Base-by-base conservation (phyloP, 2,113 vertebrate species). In the Notiomystis cincta region DNA sequence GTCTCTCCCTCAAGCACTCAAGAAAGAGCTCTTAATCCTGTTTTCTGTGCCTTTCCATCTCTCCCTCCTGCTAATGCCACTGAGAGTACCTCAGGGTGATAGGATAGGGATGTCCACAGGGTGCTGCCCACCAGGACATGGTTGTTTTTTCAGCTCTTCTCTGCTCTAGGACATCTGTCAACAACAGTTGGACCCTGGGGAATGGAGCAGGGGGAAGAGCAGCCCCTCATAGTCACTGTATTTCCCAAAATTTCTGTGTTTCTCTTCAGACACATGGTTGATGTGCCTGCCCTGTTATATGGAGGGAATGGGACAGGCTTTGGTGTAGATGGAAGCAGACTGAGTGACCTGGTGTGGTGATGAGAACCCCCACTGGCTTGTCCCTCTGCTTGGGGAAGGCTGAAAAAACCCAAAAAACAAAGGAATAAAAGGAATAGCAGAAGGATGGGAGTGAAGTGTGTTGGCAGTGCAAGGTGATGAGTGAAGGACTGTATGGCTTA, bases 401-500 rank as follows among this genome's bases (percentile, higher is more conserved):
- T 83, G 38, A 9, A 57, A 51, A 66, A 25, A 1, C 2, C 24
- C 24, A 21, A 53, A 53, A 25, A 5, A 3, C 24, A 61, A 38
- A 67, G 15, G 18, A 89, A 38, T 61, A 20, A 71, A 73, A 70
- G 42, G 19, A 87, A 91, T 9, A 82, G 69, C 61, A 57, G 53
- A 44, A 72, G 51, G 81, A 75, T 33, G 56, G 61, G 57, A 61
- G 45, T 53, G 54, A 85, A 91, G 10, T 19, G 23, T 57, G 38
- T 57, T 84, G 65, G 81, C 80, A 89, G 84, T 28, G 84, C 45
- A 78, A 84, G 89, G 94, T 89, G 95, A 94, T 94, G 89, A 94
- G 77, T 81, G 87, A 71, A 80, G 73, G 70, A 61, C 53, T 82
- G 61, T 57, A 67, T 23, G 70, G 40, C 94, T 91, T 37, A 56